These are phyloP conservation scores for Drosophila kanapiae DNA, from an alignment of 1,140 invertebrate genomes.

Conservation along the genomic window DNA sequence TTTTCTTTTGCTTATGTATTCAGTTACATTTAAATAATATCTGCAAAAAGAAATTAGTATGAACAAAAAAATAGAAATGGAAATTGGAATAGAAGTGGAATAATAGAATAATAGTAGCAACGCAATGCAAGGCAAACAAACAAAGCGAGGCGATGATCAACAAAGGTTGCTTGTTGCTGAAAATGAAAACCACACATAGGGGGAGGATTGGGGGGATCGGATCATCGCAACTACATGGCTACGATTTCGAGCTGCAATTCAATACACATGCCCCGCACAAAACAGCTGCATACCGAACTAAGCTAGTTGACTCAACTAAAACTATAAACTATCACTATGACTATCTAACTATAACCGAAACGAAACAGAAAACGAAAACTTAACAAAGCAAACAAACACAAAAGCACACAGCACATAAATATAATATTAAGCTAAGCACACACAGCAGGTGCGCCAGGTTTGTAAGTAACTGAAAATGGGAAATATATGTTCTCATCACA, in stretches of 20 bases:
- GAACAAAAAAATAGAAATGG: slow-evolving; percentile 66
- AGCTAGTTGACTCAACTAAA: slow-evolving; percentile 6
- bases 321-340: slow-evolving; percentile 12
- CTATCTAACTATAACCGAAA: slow-evolving; percentile 13
- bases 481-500: slow-evolving; percentile 19
- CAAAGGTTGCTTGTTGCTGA: slow-evolving; percentile 27
- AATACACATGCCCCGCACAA: slow-evolving; percentile 22
- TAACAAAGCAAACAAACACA: slow-evolving; percentile 36
- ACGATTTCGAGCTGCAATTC: slow-evolving; percentile 39
- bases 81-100: slow-evolving; percentile 24
- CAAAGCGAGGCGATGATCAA: slow-evolving; percentile 34
- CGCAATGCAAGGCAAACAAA: slow-evolving; percentile 44
- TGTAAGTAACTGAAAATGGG: slow-evolving; percentile 25
- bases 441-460: slow-evolving; percentile 15
- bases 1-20: slow-evolving; percentile 53
- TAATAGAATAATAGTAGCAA: slow-evolving; percentile 24
- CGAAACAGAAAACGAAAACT: slow-evolving; percentile 1
- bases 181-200: slow-evolving; percentile 34
- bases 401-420: slow-evolving; percentile 27
- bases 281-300: slow-evolving; percentile 11
- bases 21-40: slow-evolving; percentile 83
- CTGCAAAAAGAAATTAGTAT: slow-evolving; percentile 82
- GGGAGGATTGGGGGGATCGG: neutral
- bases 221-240: slow-evolving; percentile 24
- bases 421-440: slow-evolving; percentile 6